Evolutionary conservation across 2,113 vertebrate genomes (phyloP).

Genomic region (Alexandromys fortis): DNA sequence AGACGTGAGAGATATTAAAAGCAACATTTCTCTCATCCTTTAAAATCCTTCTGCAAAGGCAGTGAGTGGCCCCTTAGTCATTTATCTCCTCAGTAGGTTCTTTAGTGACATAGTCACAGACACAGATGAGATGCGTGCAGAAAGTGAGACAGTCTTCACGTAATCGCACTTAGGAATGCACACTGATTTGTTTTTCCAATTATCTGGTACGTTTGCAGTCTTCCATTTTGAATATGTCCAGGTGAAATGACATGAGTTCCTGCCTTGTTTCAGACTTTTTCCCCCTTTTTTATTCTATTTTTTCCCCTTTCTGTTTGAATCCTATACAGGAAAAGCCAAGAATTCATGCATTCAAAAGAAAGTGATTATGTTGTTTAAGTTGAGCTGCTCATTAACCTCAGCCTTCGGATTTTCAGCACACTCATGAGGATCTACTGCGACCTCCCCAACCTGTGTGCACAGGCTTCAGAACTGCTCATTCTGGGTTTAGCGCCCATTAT

Average conservation of each 20-base stretch:
- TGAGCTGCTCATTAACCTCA: not conserved
- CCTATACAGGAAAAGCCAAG: not conserved
- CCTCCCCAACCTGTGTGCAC: too few relatives aligned
- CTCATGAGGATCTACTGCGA: not conserved
- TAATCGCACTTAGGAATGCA: too few relatives aligned
- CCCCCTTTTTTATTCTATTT: not conserved
- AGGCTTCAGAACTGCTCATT: not conserved
- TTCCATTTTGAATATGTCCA: not conserved
- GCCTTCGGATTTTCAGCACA: not conserved
- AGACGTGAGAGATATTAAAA: not conserved
- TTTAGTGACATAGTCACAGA: not conserved
- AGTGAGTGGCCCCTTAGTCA: not conserved
- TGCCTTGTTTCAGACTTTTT: not conserved
- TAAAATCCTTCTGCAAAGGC: not conserved
- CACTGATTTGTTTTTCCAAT: not conserved
- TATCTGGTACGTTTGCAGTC: constrained; percentile 8
- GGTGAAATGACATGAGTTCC: not conserved
- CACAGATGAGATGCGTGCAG: not conserved
- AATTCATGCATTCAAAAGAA: constrained; percentile 27
- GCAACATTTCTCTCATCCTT: not conserved
- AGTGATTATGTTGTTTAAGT: not conserved
- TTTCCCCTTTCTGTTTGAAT: not conserved
- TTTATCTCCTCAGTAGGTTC: not conserved
- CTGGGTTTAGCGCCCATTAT: not conserved
- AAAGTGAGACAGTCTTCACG: not conserved